A percentile compares a stretch with the other conserved stretches of the same genome.
Evolutionary conservation across 2,888 invertebrate genomes (phyloP).

Genomic region (Desoria tigrina): DNA sequence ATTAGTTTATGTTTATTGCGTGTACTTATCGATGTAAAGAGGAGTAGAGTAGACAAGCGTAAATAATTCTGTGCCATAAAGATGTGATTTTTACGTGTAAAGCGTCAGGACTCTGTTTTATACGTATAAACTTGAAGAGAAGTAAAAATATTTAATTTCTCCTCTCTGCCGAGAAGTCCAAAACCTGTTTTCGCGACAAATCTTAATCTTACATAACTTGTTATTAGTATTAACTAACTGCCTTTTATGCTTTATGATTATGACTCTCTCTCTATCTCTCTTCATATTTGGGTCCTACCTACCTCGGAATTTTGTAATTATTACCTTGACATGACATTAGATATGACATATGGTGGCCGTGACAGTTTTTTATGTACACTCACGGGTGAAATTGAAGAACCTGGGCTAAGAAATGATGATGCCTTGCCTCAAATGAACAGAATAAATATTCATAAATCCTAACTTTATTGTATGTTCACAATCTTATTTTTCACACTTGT

Average conservation of each 20-base stretch:
- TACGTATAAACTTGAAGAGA: conserved; percentile 2
- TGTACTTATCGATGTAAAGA: conserved; percentile 5
- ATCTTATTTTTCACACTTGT: too few species aligned
- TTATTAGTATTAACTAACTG: conserved; percentile 24
- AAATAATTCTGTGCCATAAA: conserved; percentile 21
- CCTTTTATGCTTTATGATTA: conserved; percentile 21
- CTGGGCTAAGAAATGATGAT: background rate
- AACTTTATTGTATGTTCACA: too few species aligned
- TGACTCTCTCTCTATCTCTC: conserved; percentile 11
- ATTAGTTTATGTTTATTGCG: too few species aligned
- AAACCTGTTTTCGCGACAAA: conserved; percentile 31
- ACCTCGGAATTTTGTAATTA: conserved; percentile 5
- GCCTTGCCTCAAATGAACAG: conserved; percentile 7
- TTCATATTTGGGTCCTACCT: conserved; percentile 12
- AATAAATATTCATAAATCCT: conserved; percentile 7
- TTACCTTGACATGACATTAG: conserved; percentile 10
- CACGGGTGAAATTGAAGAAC: background rate
- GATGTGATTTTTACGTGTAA: conserved; percentile 20
- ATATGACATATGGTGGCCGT: conserved; percentile 11
- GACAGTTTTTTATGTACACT: conserved; percentile 2
- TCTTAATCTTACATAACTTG: conserved; percentile 17
- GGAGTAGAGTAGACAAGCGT: conserved; percentile 5
- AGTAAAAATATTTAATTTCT: conserved; percentile 13
- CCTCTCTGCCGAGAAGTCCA: conserved; percentile 1
- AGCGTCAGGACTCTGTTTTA: conserved; percentile 1